Conservation (phyloP, 2,113 vertebrate species). For the Esox niger region DNA sequence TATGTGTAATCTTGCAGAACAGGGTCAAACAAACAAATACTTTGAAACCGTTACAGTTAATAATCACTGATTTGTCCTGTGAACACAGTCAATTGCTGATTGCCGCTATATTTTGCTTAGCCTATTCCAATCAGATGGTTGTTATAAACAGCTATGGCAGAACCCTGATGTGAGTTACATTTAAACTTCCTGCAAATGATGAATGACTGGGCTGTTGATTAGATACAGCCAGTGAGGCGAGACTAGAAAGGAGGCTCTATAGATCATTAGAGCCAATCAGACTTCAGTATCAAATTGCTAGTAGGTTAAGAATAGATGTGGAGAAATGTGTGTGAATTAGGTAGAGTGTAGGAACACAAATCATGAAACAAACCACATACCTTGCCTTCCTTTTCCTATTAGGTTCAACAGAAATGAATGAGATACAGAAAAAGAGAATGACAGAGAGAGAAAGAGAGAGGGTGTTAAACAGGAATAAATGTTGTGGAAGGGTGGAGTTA, state of each 20-base stretch:
- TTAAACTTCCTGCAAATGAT: neutral
- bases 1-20: no score
- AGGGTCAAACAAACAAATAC: no score
- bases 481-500: neutral
- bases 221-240: constrained; percentile 1
- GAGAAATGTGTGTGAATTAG: neutral
- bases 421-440: constrained; percentile 1
- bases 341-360: neutral
- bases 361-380: constrained; percentile 5
- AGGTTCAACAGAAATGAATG: neutral
- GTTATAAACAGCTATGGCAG: neutral
- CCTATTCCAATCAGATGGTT: no score
- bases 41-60: no score
- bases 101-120: no score
- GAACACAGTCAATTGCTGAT: no score
- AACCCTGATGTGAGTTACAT: no score
- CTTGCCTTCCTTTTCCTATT: constrained; percentile 50
- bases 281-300: neutral
- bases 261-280: constrained; percentile 3
- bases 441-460: neutral
- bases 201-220: neutral
- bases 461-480: neutral
- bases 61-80: no score
- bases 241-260: neutral
- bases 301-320: neutral